Evolutionary conservation across 2,888 invertebrate species (phyloP).

Genomic region (Ariolimax columbianus): DNA sequence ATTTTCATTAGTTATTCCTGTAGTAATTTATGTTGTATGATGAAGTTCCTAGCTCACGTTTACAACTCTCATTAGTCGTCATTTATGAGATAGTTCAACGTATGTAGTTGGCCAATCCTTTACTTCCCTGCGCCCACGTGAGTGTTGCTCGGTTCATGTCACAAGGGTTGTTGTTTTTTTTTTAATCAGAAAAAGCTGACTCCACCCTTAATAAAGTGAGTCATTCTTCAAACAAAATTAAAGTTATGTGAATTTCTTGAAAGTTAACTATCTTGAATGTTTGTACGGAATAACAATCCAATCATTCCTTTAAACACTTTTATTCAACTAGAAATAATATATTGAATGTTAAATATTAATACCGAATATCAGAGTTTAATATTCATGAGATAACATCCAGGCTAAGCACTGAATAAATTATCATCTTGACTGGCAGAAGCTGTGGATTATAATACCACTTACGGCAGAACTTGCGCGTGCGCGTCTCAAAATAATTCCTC

Average conservation of each 20-base stretch:
- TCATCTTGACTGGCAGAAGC: conserved; percentile 16
- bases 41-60: too few species aligned
- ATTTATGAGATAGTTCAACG: too few species aligned
- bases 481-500: conserved; percentile 22
- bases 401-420: background rate
- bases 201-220: background rate
- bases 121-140: too few species aligned
- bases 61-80: too few species aligned
- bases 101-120: too few species aligned
- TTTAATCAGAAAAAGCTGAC: background rate
- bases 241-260: background rate
- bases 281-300: too few species aligned
- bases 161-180: background rate
- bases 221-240: background rate
- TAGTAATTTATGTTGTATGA: too few species aligned
- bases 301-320: background rate
- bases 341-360: background rate
- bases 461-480: background rate
- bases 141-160: background rate
- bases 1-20: too few species aligned
- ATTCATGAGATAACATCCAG: conserved; percentile 4
- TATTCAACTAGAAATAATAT: background rate
- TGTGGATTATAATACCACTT: background rate
- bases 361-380: background rate
- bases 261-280: background rate